Evolutionary conservation across 2,888 invertebrate genomes (phyloP), one percentile per base, ranked within the genome.

Genomic region (Scrobipalpa costella): DNA sequence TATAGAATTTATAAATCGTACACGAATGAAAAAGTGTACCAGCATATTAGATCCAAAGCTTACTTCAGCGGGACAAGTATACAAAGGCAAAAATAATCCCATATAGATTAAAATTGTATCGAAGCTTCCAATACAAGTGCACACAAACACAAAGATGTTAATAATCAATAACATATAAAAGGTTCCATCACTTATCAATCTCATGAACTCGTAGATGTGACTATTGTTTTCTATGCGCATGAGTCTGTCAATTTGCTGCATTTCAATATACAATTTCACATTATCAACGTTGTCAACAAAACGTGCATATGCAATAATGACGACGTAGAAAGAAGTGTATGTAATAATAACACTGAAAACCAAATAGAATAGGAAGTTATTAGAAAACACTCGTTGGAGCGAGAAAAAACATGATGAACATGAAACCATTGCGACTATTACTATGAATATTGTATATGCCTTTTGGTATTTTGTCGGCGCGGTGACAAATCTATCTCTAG

Each of bases 1-100:
- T 5, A 86, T 78, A 8, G 74, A 69, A 65, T 87, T 87, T 1
- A 86, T 67, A 59, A 80, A 81, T 7, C 76, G 74, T 1, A 82
- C 57, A 33, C 85, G 77, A 13, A 78, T 52, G 19, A 70, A 72
- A 62, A 87, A 86, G 67, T 76, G 80, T 15, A 74, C 57, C 0
- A 85, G 64, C 11, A 80, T 62, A 27, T 27, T 27, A 2, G 27
- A 3, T 27, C 27, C 27, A 27, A 27, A 27, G 27, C 27, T 27
- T 27, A 27, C 27, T 27, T 27, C 27, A 27, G 27, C 27, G 5
- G 27, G 5, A 27, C 27, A 27, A 27, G 27, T 3, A 27, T 3
- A 27, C 27, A 27, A 27, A 5, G 27, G 27, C 27, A 27, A 27
- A 2, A 27, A 27, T 27, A 27, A 27, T 27, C 27, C 27, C 27